Base-by-base conservation (phyloP, 2,113 vertebrate genomes). In the Nyctereutes procyonoides region DNA sequence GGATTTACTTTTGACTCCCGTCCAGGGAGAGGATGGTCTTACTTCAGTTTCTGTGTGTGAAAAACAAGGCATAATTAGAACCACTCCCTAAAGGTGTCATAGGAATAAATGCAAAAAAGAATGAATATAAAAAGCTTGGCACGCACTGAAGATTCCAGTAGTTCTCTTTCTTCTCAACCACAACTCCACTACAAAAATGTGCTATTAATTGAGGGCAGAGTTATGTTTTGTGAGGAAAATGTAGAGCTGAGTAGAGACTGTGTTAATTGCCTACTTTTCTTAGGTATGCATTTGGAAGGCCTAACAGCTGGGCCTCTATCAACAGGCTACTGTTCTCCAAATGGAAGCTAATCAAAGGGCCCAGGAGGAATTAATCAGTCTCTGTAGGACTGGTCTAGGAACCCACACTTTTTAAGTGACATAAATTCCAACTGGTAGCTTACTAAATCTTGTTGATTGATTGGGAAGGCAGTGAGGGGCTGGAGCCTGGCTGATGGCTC, bases 371-470 rank as follows among this genome's bases (percentile, higher is more conserved):
- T 98, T 93, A 79, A 96, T 97, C 79, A 87, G 92, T 74, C 82
- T 98, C 96, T 30, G 43, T 83, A 92, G 95, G 93, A 96, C 73
- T 20, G 55, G 62, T 76, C 92, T 82, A 79, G 38, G 74, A 98
- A 91, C 67, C 56, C 83, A 96, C 90, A 93, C 92, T 93, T 97
- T 97, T 93, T 95, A 97, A 96, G 89, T 92, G 97, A 92, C 96
- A 96, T 92, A 73, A 89, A 97, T 97, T 96, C 89, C 67, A 91
- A 91, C 87, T 11, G 6, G 96, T 91, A 63, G 97, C 96, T 97
- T 96, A 76, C 93, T 98, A 90, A 96, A 96, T 97, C 96, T 97
- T 96, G 96, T 63, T 96, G 96, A 98, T 97, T 98, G 83, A 96
- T 96, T 80, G 87, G 89, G 73, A 76, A 90, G 92, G 32, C 88